Evolutionary conservation across 2,888 invertebrate genomes (phyloP).

Genomic region (Galerucella calmariensis): DNA sequence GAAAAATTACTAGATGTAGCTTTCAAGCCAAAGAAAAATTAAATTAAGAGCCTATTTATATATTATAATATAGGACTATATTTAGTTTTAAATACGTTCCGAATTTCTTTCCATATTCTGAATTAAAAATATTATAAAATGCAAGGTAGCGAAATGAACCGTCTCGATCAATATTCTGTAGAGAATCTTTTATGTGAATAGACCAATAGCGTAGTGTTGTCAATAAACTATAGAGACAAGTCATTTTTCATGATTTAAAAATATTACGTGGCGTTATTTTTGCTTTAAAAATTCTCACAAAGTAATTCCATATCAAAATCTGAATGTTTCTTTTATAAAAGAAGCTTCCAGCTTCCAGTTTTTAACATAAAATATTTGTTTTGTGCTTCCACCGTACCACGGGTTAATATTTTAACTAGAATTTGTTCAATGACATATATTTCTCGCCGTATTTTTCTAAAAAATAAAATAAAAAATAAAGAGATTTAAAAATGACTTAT

Average conservation of each 20-base stretch:
- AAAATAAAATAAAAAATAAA: too few species aligned
- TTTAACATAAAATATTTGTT: too few species aligned
- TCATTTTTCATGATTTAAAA: neutral
- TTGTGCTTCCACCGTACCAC: too few species aligned
- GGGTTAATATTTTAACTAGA: too few species aligned
- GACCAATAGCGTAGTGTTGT: neutral
- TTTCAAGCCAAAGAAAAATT: conserved; percentile 5
- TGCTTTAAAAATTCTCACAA: neutral
- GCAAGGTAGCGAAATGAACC: neutral
- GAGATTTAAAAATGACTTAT: too few species aligned
- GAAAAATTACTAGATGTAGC: neutral
- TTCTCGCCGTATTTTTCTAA: too few species aligned
- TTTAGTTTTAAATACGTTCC: neutral
- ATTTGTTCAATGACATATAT: too few species aligned
- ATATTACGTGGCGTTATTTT: neutral
- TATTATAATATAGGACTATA: neutral
- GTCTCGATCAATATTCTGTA: neutral
- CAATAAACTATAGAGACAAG: neutral
- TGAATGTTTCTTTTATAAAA: too few species aligned
- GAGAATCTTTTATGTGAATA: neutral
- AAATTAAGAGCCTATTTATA: too few species aligned
- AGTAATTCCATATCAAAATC: too few species aligned
- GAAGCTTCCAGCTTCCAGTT: too few species aligned
- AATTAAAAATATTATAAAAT: neutral
- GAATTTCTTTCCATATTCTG: neutral